Percentiles rank a stretch among this genome's conserved stretches.
Conservation (phyloP, 1,140 invertebrate species). For the Aricia agestis region DNA sequence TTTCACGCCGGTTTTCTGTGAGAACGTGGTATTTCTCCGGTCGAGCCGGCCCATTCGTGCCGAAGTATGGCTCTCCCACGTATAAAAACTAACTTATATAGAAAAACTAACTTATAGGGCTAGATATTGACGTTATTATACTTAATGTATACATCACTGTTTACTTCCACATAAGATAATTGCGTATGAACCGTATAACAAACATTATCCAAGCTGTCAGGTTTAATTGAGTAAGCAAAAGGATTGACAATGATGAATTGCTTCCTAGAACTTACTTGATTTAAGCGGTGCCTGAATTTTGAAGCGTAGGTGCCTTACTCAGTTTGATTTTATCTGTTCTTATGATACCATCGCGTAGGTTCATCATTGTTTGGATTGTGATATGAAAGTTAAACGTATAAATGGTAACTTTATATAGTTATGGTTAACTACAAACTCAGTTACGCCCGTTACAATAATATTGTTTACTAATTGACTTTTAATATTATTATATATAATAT, state of each 20-base stretch:
- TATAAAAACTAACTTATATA: too few species aligned
- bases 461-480: too few species aligned
- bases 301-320: constrained; percentile 13
- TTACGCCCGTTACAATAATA: too few species aligned
- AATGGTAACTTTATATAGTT: not conserved
- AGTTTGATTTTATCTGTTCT: constrained; percentile 12
- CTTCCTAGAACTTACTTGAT: constrained; percentile 47
- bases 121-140: too few species aligned
- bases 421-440: too few species aligned
- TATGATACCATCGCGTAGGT: not conserved
- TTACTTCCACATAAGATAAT: not conserved
- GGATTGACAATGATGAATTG: constrained; percentile 66
- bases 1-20: too few species aligned
- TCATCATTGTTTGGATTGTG: not conserved
- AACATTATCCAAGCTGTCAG: constrained; percentile 24
- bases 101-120: too few species aligned
- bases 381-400: not conserved
- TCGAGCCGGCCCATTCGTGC: too few species aligned
- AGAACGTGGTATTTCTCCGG: too few species aligned
- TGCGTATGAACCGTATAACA: not conserved
- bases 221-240: constrained; percentile 51
- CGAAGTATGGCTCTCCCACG: too few species aligned
- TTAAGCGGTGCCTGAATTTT: constrained; percentile 30
- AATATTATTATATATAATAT: too few species aligned
- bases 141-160: not conserved